Conservation (phyloP, 2,797 vertebrate genomes). For the Myotis planiceps region DNA sequence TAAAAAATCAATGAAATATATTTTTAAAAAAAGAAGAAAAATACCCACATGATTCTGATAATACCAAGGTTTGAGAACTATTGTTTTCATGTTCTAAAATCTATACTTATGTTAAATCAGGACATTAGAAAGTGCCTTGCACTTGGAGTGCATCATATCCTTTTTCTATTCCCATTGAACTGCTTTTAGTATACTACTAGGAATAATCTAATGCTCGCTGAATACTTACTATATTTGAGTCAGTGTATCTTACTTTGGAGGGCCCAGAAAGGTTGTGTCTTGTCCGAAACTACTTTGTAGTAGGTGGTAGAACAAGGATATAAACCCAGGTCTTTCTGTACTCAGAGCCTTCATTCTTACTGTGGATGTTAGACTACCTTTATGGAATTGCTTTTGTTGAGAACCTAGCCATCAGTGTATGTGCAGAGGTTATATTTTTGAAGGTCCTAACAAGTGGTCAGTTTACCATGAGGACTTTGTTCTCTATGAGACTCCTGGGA, state of each 20-base stretch:
- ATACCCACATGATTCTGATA: background rate
- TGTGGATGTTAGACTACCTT: background rate
- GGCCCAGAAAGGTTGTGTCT: background rate
- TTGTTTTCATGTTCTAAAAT: background rate
- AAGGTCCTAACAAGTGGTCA: background rate
- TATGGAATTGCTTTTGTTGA: background rate
- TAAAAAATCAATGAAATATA: too few species aligned
- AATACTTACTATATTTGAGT: background rate
- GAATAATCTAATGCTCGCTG: background rate
- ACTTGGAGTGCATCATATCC: background rate
- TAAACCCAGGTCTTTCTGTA: background rate
- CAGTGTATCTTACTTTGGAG: background rate
- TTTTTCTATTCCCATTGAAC: background rate
- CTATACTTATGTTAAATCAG: background rate
- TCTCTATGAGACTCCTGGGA: background rate
- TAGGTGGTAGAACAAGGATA: background rate
- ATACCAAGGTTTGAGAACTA: background rate
- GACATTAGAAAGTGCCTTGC: background rate
- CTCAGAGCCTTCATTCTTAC: background rate
- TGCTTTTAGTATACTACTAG: background rate
- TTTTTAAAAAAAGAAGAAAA: background rate
- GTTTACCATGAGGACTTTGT: background rate
- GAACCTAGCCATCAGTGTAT: background rate
- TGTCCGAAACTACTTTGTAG: background rate
- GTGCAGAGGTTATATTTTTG: slow-evolving; percentile 4